Evolutionary conservation across 2,797 vertebrate genomes (phyloP).

Genomic region (Scyliorhinus canicula): DNA sequence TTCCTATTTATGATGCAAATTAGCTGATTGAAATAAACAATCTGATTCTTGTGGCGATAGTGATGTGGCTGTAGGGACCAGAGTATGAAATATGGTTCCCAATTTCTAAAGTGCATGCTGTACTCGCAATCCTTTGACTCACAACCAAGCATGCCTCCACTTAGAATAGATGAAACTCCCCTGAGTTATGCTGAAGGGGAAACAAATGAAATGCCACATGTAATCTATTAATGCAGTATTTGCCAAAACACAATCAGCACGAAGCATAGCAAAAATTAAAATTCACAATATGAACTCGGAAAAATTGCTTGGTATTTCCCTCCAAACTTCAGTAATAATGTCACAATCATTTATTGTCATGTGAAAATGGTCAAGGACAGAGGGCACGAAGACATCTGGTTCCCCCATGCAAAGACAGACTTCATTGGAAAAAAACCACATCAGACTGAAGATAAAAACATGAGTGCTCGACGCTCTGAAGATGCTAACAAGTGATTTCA

Average conservation of each 20-base stretch:
- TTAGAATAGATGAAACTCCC: background rate
- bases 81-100: background rate
- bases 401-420: background rate
- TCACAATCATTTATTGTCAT: background rate
- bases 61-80: background rate
- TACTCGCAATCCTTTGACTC: background rate
- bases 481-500: background rate
- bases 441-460: constrained; percentile 5
- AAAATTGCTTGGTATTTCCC: background rate
- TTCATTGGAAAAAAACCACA: background rate
- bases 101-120: background rate
- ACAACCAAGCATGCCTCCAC: background rate
- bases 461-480: background rate
- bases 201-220: constrained; percentile 4
- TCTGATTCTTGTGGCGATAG: background rate
- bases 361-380: background rate
- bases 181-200: background rate
- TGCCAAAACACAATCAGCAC: background rate
- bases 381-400: background rate
- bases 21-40: background rate
- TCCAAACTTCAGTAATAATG: background rate
- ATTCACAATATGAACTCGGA: background rate
- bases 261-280: background rate
- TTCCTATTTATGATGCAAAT: background rate
- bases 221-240: background rate